phyloP scores from a whole-genome alignment of 2,888 invertebrate species.

The Rhodophaea formosa region DNA sequence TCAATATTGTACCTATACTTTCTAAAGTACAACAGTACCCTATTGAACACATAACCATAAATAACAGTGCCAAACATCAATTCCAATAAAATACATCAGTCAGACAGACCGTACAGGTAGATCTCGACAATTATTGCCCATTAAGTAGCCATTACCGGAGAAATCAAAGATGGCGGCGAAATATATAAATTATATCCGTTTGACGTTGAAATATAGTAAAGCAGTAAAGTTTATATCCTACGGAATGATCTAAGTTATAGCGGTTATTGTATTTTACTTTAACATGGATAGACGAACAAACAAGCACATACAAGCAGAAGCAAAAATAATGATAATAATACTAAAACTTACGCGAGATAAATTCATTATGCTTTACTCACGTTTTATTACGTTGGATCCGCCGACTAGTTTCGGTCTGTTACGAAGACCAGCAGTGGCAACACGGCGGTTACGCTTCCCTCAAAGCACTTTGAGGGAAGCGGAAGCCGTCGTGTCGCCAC shows the following conservation, averaged over 20 bases:
- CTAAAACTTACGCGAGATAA: no score
- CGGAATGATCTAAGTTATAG: background rate
- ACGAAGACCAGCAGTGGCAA: no score
- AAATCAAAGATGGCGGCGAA: slow-evolving; percentile 6
- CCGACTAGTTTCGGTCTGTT: no score
- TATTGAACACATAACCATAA: background rate
- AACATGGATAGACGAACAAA: background rate
- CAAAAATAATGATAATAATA: background rate
- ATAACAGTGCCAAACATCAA: background rate
- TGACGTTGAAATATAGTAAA: slow-evolving; percentile 1
- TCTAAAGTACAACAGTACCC: background rate
- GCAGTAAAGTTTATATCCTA: slow-evolving; percentile 1
- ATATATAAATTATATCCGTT: slow-evolving; percentile 2
- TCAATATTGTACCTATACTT: no score
- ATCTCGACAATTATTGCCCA: slow-evolving; percentile 11
- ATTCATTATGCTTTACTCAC: no score
- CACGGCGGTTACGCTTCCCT: no score
- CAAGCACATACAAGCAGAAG: no score
- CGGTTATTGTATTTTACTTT: background rate
- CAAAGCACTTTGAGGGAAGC: no score
- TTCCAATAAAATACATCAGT: slow-evolving; percentile 12
- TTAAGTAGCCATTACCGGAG: slow-evolving; percentile 12
- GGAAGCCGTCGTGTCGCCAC: no score
- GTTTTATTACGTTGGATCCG: no score
- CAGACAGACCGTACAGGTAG: slow-evolving; percentile 1